A percentile compares a stretch with the other conserved stretches of the same genome.
Evolutionary conservation across 2,888 invertebrate species (phyloP).

Genomic region (Polyploca ridens): DNA sequence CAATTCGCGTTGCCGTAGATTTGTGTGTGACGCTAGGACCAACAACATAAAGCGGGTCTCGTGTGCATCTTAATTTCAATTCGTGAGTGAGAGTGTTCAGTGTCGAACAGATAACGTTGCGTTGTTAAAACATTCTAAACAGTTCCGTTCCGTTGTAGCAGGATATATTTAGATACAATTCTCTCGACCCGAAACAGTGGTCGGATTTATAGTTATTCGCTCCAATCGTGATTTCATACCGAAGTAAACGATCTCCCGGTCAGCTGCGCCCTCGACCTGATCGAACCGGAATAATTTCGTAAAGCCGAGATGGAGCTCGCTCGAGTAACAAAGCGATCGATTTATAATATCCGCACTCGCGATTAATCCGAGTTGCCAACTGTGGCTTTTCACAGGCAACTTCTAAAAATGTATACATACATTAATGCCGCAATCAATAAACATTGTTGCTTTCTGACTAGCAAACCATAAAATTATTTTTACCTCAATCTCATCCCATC

Average conservation of each 20-base stretch:
- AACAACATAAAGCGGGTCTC: background rate
- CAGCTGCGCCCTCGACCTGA: background rate
- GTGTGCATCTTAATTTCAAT: background rate
- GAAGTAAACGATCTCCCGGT: background rate
- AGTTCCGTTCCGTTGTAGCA: background rate
- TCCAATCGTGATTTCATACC: background rate
- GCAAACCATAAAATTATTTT: background rate
- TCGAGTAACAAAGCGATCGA: background rate
- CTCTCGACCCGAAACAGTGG: background rate
- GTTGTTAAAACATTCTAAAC: background rate
- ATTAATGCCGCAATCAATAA: background rate
- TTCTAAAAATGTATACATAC: background rate
- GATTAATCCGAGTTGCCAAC: background rate
- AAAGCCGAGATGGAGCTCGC: background rate
- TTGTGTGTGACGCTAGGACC: too few species aligned
- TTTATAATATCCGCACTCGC: background rate
- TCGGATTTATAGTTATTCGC: constrained; percentile 3
- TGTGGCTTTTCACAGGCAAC: background rate
- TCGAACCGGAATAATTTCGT: background rate
- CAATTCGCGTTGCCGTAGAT: background rate
- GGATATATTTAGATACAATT: background rate
- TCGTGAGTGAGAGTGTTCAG: background rate
- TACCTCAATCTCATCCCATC: background rate
- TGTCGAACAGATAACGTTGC: background rate
- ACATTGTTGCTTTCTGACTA: background rate